phyloP scores from a whole-genome alignment of 2,888 invertebrate species.

The Pyrocoelia pectoralis region DNA sequence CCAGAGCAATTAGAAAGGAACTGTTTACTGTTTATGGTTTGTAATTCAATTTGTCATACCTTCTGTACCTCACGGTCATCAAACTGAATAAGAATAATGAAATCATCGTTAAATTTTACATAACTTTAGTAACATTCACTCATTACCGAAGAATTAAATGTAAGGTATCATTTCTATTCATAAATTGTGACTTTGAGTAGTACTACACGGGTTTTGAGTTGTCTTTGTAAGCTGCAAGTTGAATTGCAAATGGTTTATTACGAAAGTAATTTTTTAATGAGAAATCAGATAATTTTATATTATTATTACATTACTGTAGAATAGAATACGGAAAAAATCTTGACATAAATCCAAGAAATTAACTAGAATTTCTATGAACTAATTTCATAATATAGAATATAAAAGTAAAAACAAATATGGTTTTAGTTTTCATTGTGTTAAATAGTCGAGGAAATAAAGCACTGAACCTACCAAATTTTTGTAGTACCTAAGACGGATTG shows the following conservation, averaged over 20 bases:
- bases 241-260: constrained; percentile 7
- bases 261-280: constrained; percentile 11
- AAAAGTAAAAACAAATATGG: constrained; percentile 16
- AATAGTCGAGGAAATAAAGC: no score
- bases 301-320: constrained; percentile 7
- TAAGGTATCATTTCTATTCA: neutral
- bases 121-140: neutral
- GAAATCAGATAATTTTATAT: constrained; percentile 12
- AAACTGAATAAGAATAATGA: neutral
- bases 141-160: neutral
- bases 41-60: neutral
- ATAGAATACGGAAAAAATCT: constrained; percentile 15
- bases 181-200: neutral
- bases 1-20: no score
- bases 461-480: no score
- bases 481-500: no score
- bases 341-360: constrained; percentile 20
- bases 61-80: neutral
- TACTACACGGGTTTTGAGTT: neutral
- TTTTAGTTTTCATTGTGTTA: constrained; percentile 20
- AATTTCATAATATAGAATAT: constrained; percentile 15
- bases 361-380: constrained; percentile 12
- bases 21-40: neutral
- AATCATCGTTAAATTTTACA: neutral
- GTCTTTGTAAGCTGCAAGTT: constrained; percentile 4